A percentile compares a stretch with the other conserved stretches of the same genome.
phyloP scores from a whole-genome alignment of 2,888 invertebrate genomes.

The Chloromyia formosa region DNA sequence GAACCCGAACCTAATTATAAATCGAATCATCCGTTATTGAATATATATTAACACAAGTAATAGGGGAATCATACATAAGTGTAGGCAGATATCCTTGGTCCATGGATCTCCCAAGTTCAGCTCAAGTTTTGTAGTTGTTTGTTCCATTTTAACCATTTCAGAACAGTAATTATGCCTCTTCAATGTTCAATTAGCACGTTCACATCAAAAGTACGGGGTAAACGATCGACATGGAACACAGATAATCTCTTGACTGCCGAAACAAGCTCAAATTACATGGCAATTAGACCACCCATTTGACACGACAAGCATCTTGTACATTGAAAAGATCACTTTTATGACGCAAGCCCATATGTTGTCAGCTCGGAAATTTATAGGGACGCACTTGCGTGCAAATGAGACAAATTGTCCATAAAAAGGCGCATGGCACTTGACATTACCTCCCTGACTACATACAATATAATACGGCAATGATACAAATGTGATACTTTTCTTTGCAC shows the following conservation, averaged over 20 bases:
- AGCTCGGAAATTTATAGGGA: neutral
- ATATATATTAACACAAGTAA: too few species aligned
- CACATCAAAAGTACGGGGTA: neutral
- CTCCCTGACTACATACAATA: neutral
- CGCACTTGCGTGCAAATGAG: neutral
- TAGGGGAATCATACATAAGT: too few species aligned
- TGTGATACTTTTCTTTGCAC: conserved; percentile 15
- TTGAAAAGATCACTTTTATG: neutral
- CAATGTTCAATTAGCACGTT: neutral
- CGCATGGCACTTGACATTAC: conserved; percentile 24
- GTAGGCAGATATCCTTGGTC: too few species aligned
- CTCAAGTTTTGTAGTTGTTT: too few species aligned
- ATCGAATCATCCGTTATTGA: too few species aligned
- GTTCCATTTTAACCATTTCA: too few species aligned
- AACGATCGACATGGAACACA: neutral
- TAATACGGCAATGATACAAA: neutral
- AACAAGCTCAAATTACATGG: conserved; percentile 35
- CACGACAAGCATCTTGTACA: conserved; percentile 26
- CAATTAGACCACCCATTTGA: conserved; percentile 44
- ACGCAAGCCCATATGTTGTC: conserved; percentile 5
- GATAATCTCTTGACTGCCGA: conserved; percentile 15
- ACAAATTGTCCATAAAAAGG: conserved; percentile 32
- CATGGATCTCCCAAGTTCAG: too few species aligned
- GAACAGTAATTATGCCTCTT: too few species aligned
- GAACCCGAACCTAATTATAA: too few species aligned